phyloP scores from a whole-genome alignment of 2,888 invertebrate species.

The Drosophila mimetica region DNA sequence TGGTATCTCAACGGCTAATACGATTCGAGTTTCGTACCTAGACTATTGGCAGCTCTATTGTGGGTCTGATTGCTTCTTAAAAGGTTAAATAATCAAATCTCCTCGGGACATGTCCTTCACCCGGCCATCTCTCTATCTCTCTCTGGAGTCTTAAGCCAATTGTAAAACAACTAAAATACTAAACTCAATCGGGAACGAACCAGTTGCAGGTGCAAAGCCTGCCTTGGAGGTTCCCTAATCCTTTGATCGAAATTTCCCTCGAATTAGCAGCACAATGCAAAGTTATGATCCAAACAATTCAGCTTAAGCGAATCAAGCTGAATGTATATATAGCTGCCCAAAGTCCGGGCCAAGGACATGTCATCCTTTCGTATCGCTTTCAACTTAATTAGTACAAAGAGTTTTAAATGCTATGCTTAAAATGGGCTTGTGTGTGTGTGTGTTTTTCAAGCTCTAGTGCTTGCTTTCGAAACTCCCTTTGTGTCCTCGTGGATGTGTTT shows the following conservation, averaged over 20 bases:
- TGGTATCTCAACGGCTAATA: slow-evolving; percentile 28
- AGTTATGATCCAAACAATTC: slow-evolving; percentile 28
- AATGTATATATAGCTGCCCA: slow-evolving; percentile 12
- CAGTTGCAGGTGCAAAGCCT: slow-evolving; percentile 10
- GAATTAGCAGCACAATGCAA: not conserved
- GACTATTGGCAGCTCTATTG: slow-evolving; percentile 46
- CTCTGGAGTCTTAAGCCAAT: not conserved
- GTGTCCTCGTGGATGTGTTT: slow-evolving; percentile 30
- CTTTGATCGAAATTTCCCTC: slow-evolving; percentile 3
- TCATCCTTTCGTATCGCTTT: not conserved
- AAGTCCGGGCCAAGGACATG: slow-evolving; percentile 20
- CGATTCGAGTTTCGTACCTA: slow-evolving; percentile 13
- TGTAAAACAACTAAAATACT: slow-evolving; percentile 5
- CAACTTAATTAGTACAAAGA: slow-evolving; percentile 31
- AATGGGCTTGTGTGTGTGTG: slow-evolving; percentile 41
- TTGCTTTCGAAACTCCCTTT: slow-evolving; percentile 49
- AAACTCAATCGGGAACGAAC: slow-evolving; percentile 3
- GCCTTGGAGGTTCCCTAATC: slow-evolving; percentile 3
- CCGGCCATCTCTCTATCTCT: no score
- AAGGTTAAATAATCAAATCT: slow-evolving; percentile 37
- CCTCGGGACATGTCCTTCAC: slow-evolving; percentile 14
- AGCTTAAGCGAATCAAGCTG: slow-evolving; percentile 33
- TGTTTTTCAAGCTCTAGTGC: slow-evolving; percentile 61
- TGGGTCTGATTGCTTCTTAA: slow-evolving; percentile 29
- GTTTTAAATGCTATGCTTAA: slow-evolving; percentile 62